Percentiles rank a stretch among this genome's conserved stretches.
phyloP scores from a whole-genome alignment of 2,113 vertebrate genomes.

The Myrmophylax atrothorax region DNA sequence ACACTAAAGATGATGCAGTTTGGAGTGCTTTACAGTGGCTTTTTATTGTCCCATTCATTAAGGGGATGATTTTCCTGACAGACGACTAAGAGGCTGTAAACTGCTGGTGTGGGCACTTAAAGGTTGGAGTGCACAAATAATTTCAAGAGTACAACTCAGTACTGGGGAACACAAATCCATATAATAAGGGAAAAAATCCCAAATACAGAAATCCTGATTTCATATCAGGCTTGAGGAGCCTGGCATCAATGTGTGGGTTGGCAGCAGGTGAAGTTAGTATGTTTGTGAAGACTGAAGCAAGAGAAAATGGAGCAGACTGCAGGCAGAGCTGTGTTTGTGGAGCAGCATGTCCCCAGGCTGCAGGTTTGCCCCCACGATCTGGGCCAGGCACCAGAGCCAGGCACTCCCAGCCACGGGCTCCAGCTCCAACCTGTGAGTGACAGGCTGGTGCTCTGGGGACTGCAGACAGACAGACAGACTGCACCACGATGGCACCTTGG shows the following conservation, averaged over 20 bases:
- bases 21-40: neutral
- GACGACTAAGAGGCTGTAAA: slow-evolving; percentile 3
- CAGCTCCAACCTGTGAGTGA: neutral
- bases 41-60: slow-evolving; percentile 41
- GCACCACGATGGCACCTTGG: neutral
- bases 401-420: fast-evolving
- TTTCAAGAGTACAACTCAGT: neutral
- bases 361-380: neutral
- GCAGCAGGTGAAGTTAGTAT: neutral
- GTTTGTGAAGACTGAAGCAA: neutral
- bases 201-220: neutral
- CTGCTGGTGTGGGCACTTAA: slow-evolving; percentile 10
- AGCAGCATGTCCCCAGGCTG: neutral
- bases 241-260: neutral
- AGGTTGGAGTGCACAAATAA: neutral
- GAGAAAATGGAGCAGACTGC: neutral
- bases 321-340: neutral
- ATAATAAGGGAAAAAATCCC: neutral
- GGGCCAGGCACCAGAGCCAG: neutral
- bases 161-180: neutral
- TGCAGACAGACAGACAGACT: neutral
- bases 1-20: neutral
- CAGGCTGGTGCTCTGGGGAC: neutral
- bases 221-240: neutral
- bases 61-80: slow-evolving; percentile 3